Percentiles rank a stretch among this genome's conserved stretches.
These are phyloP conservation scores for Bradynema listronoti DNA, from an alignment of 1,140 invertebrate species.

Conservation along the genomic window DNA sequence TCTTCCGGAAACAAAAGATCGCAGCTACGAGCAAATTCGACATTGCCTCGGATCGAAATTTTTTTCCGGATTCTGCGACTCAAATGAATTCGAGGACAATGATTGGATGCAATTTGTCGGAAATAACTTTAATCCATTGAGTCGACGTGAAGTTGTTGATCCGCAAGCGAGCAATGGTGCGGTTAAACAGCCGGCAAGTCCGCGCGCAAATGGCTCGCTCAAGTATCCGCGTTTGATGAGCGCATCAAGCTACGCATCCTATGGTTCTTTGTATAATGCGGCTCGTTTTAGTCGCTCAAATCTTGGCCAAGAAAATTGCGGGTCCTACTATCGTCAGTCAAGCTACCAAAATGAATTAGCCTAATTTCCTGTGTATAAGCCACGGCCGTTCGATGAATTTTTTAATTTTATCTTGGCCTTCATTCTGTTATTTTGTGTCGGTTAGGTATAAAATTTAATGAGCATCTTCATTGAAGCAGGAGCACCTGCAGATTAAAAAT, in stretches of 20 bases:
- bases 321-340: too few species aligned
- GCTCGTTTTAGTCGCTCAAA: too few species aligned
- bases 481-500: too few species aligned
- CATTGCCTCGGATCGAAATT: not conserved
- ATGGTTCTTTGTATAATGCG: constrained; percentile 11
- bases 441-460: too few species aligned
- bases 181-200: not conserved
- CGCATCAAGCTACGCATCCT: not conserved
- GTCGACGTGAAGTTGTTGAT: not conserved
- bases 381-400: too few species aligned
- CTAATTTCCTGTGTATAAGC: too few species aligned
- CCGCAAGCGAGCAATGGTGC: not conserved
- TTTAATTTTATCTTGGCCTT: too few species aligned
- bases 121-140: not conserved
- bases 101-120: not conserved
- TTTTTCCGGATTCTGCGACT: not conserved
- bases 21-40: constrained; percentile 5
- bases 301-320: too few species aligned
- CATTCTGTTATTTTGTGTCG: too few species aligned
- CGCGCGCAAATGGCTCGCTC: not conserved
- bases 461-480: too few species aligned
- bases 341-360: too few species aligned
- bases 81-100: not conserved
- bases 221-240: not conserved
- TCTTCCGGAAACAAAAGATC: constrained; percentile 32